Conservation (phyloP, 1,140 invertebrate species). For the Zophobas morio region DNA sequence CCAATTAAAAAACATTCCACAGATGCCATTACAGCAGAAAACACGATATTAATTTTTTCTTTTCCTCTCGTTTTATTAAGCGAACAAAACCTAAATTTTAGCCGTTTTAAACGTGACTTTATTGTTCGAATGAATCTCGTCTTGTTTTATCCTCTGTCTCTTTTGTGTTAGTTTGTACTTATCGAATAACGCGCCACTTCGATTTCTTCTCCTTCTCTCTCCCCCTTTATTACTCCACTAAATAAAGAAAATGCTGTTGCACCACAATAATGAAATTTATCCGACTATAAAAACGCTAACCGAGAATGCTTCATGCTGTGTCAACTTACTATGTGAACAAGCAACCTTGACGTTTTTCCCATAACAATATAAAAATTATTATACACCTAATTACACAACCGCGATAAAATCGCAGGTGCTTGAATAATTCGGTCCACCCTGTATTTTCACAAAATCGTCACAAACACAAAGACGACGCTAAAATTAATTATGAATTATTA, state of each 20-base stretch:
- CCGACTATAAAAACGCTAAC: constrained; percentile 38
- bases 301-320: constrained; percentile 41
- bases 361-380: constrained; percentile 41
- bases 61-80: constrained; percentile 11
- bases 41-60: constrained; percentile 17
- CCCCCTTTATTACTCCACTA: constrained; percentile 9
- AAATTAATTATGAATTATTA: not conserved
- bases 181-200: constrained; percentile 15
- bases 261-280: constrained; percentile 41
- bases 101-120: constrained; percentile 15
- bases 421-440: constrained; percentile 17
- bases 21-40: constrained; percentile 1
- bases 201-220: constrained; percentile 21
- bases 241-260: constrained; percentile 40
- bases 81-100: constrained; percentile 22
- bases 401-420: not conserved
- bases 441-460: not conserved
- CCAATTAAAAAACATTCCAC: constrained; percentile 32
- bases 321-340: constrained; percentile 39
- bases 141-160: not conserved
- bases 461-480: constrained; percentile 3
- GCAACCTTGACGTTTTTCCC: constrained; percentile 30
- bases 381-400: constrained; percentile 30
- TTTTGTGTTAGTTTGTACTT: not conserved
- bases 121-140: constrained; percentile 14